Evolutionary conservation across 2,113 vertebrate species (phyloP).

Genomic region (Phylloscopus trochiloides): DNA sequence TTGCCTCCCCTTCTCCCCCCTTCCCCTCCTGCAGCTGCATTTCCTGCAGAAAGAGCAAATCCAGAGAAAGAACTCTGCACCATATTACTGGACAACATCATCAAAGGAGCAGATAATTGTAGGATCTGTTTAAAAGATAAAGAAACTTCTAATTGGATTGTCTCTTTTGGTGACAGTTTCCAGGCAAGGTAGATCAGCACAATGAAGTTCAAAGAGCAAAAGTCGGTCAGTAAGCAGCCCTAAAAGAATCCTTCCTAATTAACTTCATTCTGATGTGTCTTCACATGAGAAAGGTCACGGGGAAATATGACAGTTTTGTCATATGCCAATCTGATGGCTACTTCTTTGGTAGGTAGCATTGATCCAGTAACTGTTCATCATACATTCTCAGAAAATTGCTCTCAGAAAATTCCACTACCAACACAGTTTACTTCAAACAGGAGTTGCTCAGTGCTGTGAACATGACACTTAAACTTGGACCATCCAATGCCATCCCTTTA

Average conservation of each 20-base stretch:
- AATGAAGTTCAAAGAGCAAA: neutral
- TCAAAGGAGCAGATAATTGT: neutral
- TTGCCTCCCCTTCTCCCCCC: neutral
- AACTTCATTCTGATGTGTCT: neutral
- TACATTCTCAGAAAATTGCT: neutral
- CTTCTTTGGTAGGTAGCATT: neutral
- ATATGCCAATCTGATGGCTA: neutral
- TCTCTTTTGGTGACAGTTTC: neutral
- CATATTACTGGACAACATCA: neutral
- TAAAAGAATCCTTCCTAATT: neutral
- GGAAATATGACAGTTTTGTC: neutral
- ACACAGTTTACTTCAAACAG: neutral
- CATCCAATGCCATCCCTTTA: neutral
- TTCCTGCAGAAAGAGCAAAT: neutral
- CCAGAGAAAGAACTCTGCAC: neutral
- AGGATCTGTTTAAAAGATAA: neutral
- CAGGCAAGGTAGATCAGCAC: neutral
- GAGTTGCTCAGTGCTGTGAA: neutral
- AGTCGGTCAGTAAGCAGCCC: neutral
- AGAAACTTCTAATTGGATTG: neutral
- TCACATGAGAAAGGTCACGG: neutral
- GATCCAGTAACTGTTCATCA: neutral
- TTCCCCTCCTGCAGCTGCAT: neutral
- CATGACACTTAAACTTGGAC: neutral
- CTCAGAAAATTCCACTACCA: neutral